Evolutionary conservation across 2,888 invertebrate genomes (phyloP), one percentile per base, ranked within the genome.

Genomic region (Helleia helle): DNA sequence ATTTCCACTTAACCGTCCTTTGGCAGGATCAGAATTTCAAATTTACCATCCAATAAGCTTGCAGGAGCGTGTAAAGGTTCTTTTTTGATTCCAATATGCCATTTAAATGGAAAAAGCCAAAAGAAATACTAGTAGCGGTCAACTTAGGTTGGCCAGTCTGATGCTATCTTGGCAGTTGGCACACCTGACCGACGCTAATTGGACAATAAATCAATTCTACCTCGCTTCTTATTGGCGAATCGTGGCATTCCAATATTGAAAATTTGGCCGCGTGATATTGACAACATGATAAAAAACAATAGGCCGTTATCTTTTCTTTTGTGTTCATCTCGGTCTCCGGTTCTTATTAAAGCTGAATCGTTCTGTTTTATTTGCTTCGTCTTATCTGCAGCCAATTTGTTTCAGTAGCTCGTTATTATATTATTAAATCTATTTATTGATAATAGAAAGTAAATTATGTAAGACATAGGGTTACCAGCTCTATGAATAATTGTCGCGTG

Each of bases 171-270:
- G 81, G 81, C 83, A 83, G 83, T 84, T 84, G 84, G 84, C 84
- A 84, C 84, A 81, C 83, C 81, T 83, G 85, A 84, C 81, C 80
- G 79, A 84, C 83, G 77, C 83, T 84, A 85, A 85, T 85, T 85
- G 85, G 83, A 81, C 83, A 85, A 85, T 85, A 84, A 84, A 84
- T 85, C 85, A 85, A 85, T 84, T 83, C 83, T 81, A 76, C 71
- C 73, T 72, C 73, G 80, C 77, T 83, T 84, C 81, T 84, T 84
- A 83, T 84, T 84, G 83, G 83, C 76, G 81, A 73, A 81, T 81
- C 79, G 76, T 72, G 73, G 80, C 83, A 80, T 84, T 84, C 83
- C 83, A 81, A 84, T 84, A 83, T 84, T 76, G 81, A 81, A 84
- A 83, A 84, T 84, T 84, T 83, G 83, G 83, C 81, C 81, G 81